These are phyloP conservation scores for Porites cylindrica DNA, from an alignment of 92 coral and sea anemone genomes.

Conservation along the genomic window DNA sequence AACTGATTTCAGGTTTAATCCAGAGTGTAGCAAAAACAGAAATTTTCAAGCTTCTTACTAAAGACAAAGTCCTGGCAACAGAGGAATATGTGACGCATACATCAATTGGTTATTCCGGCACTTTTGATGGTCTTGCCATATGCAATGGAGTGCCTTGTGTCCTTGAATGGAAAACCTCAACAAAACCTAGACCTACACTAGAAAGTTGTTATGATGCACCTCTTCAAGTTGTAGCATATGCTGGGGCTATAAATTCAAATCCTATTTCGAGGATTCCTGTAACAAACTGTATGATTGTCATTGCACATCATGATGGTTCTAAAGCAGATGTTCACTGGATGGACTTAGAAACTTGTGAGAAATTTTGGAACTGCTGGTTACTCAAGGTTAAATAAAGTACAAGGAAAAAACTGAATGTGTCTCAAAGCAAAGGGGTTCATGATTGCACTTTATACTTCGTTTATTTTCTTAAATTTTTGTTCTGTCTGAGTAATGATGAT, in stretches of 20 bases:
- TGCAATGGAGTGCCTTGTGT: constrained; percentile 89
- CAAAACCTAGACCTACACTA: constrained; percentile 68
- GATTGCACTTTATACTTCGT: neutral
- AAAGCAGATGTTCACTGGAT: constrained; percentile 93
- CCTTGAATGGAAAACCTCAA: constrained; percentile 98
- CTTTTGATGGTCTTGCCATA: constrained; percentile 83
- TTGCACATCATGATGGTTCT: constrained; percentile 91
- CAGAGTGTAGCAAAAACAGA: constrained; percentile 41
- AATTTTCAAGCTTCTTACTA: constrained; percentile 38
- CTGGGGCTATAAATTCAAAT: constrained; percentile 92
- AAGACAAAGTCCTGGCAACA: constrained; percentile 70
- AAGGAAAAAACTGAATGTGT: constrained; percentile 44
- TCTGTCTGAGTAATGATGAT: no score
- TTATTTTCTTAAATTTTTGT: neutral
- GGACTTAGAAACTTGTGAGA: constrained; percentile 80
- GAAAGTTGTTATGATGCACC: constrained; percentile 91
- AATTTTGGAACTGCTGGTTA: constrained; percentile 92
- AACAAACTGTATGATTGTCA: constrained; percentile 73
- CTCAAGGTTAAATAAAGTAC: constrained; percentile 71
- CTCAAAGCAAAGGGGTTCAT: neutral
- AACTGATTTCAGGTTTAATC: constrained; percentile 60
- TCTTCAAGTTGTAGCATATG: constrained; percentile 94
- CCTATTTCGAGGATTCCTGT: constrained; percentile 72
- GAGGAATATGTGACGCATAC: constrained; percentile 79
- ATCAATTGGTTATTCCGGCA: constrained; percentile 86